Evolutionary conservation across 2,888 invertebrate species (phyloP).

Genomic region (Tachina grossa): DNA sequence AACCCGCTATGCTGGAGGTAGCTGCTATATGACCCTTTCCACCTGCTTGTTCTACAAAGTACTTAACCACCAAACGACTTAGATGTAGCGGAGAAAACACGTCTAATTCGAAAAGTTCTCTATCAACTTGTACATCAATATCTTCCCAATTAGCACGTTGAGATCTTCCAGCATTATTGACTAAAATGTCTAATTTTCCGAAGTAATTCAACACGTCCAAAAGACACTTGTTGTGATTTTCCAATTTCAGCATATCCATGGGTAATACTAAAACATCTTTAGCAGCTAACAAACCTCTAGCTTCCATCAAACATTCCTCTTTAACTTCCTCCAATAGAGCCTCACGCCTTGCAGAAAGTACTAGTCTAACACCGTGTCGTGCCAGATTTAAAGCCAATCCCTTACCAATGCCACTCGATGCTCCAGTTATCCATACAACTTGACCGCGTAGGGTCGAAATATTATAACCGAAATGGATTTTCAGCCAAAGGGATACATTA

Average conservation of each 20-base stretch:
- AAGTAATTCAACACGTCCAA: conserved; percentile 87
- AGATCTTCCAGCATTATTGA: conserved; percentile 92
- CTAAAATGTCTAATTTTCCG: conserved; percentile 88
- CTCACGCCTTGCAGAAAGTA: conserved; percentile 87
- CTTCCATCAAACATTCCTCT: conserved; percentile 84
- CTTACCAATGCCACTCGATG: conserved; percentile 93
- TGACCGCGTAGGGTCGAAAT: conserved; percentile 85
- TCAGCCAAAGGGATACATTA: conserved; percentile 85
- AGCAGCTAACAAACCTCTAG: conserved; percentile 82
- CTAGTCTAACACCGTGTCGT: conserved; percentile 86
- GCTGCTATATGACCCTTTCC: conserved; percentile 88
- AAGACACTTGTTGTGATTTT: conserved; percentile 85
- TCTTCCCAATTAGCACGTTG: conserved; percentile 89
- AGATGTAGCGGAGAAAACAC: conserved; percentile 89
- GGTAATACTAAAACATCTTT: conserved; percentile 87
- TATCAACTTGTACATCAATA: conserved; percentile 88
- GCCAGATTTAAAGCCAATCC: conserved; percentile 87
- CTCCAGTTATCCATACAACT: conserved; percentile 93
- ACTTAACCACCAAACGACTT: conserved; percentile 87
- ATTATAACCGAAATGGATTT: conserved; percentile 86
- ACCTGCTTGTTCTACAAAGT: conserved; percentile 83
- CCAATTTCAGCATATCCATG: conserved; percentile 86
- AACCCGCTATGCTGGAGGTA: conserved; percentile 89
- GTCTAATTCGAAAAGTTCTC: conserved; percentile 89
- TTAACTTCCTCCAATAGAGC: conserved; percentile 87